Base-by-base conservation (phyloP, 2,888 invertebrate genomes). In the Drosophila parthenogenetica region DNA sequence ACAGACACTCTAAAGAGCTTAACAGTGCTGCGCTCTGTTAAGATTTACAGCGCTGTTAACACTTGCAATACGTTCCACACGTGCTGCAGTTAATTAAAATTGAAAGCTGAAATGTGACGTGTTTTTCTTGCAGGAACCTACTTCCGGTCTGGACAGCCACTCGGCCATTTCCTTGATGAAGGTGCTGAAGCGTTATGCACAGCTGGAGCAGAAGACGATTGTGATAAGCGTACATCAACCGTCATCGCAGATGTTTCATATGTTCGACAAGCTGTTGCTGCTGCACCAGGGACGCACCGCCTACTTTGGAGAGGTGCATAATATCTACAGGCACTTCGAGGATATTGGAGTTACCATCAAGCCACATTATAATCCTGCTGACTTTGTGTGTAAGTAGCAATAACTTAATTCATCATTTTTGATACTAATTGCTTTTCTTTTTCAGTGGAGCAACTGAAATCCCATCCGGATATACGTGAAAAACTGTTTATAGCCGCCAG, bases 281-380 rank as follows among this genome's bases (percentile, higher is more conserved):
- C 92, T 96, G 49, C 95, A 95, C 85, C 94, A 95, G 69, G 96
- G 96, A 43, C 94, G 95, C 84, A 95, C 95, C 17, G 96, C 96
- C 2, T 96, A 96, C 90, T 96, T 95, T 90, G 96, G 96, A 10
- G 94, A 95, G 77, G 94, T 95, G 22, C 93, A 94, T 73, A 94
- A 94, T 90, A 95, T 96, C 60, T 94, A 96, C 43, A 94, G 95
- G 78, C 95, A 95, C 90, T 96, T 96, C 90, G 94, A 94, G 79
- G 93, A 93, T 68, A 94, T 96, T 66, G 96, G 96, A 59, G 93
- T 96, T 66, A 93, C 94, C 70, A 95, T 96, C 78, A 94, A 95
- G 90, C 95, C 95, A 4, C 95, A 96, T 90, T 96, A 96, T 90
- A 97, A 97, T 93, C 96, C 96, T 51, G 96, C 96, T n/a, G 96